Conservation (phyloP, 2,797 vertebrate genomes). For the Cephalopachus bancanus region DNA sequence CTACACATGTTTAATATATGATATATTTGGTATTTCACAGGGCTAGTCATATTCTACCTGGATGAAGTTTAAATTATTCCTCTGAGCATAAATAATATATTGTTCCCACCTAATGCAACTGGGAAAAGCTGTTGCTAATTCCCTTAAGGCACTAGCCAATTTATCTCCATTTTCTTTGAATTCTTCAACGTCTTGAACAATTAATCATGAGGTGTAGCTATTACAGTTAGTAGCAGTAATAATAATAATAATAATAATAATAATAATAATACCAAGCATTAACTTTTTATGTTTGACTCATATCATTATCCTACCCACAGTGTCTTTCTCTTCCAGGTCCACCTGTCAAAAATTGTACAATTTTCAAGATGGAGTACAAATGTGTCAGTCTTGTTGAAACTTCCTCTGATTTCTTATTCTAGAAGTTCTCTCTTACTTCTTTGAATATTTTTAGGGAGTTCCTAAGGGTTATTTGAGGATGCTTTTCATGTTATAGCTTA, state of each 20-base stretch:
- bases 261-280: background rate
- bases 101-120: background rate
- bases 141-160: background rate
- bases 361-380: background rate
- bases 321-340: background rate
- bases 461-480: background rate
- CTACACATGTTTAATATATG: background rate
- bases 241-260: too few relatives aligned
- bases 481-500: background rate
- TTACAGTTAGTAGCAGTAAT: background rate
- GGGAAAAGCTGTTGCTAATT: background rate
- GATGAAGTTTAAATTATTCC: background rate
- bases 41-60: background rate
- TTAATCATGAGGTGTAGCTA: background rate
- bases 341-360: conserved; percentile 7
- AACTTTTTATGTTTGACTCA: background rate
- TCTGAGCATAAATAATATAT: background rate
- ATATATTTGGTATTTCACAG: background rate
- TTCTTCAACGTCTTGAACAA: background rate
- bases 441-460: background rate
- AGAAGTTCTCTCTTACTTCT: background rate
- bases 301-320: background rate
- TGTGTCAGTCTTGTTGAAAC: background rate
- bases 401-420: background rate
- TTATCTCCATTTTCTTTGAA: background rate